phyloP scores from a whole-genome alignment of 2,113 vertebrate genomes.

The Calonectris borealis region DNA sequence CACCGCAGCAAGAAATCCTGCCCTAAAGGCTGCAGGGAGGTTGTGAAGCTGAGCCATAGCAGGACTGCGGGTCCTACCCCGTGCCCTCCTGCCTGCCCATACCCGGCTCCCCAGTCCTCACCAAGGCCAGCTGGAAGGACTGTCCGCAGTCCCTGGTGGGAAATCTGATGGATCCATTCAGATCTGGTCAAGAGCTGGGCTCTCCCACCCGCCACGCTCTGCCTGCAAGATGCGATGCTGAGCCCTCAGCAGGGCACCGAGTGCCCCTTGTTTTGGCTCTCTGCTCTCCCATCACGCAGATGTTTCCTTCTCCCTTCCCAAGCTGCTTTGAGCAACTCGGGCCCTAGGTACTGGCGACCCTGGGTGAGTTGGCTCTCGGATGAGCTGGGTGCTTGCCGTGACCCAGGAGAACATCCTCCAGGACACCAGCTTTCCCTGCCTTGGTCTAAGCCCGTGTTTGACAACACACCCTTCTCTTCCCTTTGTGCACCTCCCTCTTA shows the following conservation, averaged over 20 bases:
- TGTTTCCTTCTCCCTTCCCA: background rate
- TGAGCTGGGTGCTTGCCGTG: background rate
- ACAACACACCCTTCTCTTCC: background rate
- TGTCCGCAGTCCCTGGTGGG: fast-evolving
- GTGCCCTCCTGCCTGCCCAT: background rate
- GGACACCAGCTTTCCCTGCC: background rate
- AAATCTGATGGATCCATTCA: background rate
- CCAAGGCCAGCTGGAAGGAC: background rate
- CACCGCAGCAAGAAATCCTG: background rate
- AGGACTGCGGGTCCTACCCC: fast-evolving
- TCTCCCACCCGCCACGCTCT: background rate
- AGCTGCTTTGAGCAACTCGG: background rate
- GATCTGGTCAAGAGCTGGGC: background rate
- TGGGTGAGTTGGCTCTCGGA: background rate
- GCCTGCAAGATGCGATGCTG: fast-evolving
- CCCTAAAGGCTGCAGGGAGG: background rate
- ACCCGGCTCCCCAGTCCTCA: fast-evolving
- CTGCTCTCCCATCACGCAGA: background rate
- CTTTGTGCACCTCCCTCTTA: background rate
- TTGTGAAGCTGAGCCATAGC: background rate
- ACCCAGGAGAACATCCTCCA: background rate
- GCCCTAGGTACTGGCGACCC: fast-evolving
- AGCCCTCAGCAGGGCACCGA: background rate
- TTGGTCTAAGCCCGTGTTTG: background rate
- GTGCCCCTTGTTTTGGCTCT: background rate